Evolutionary conservation across 2,888 invertebrate species (phyloP).

Genomic region (Argyra leucocephala): DNA sequence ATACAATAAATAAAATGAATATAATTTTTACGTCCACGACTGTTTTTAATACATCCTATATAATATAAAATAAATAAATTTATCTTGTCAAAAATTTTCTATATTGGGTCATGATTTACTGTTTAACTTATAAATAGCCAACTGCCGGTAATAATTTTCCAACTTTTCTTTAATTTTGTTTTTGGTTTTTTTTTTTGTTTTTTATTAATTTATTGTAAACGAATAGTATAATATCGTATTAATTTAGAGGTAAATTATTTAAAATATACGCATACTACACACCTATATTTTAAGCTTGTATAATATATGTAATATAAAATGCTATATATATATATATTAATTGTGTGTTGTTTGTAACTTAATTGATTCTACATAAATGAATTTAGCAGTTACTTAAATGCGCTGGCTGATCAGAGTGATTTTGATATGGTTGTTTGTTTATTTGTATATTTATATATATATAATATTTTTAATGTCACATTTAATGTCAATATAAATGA

Average conservation of each 20-base stretch:
- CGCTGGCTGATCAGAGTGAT: not conserved
- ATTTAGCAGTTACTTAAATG: slow-evolving; percentile 4
- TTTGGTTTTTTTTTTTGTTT: not conserved
- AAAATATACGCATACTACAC: no score
- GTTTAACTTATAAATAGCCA: not conserved
- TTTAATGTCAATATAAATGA: slow-evolving; percentile 14
- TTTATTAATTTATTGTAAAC: not conserved
- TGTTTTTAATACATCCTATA: no score
- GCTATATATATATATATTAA: not conserved
- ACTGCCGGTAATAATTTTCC: not conserved
- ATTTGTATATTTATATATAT: no score
- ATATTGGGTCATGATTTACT: not conserved
- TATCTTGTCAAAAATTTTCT: not conserved
- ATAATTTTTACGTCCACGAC: no score
- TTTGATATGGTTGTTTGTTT: not conserved
- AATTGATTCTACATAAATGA: not conserved
- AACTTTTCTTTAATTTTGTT: not conserved
- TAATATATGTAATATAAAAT: not conserved
- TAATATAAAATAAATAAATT: no score
- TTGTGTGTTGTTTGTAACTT: not conserved
- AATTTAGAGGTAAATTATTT: no score
- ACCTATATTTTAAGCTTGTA: no score
- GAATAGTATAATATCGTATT: not conserved
- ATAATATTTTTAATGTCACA: not conserved
- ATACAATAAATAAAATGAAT: no score